A percentile compares a stretch with the other conserved stretches of the same genome.
Conservation (phyloP, 2,888 invertebrate species). For the Marronus borbonicus region DNA sequence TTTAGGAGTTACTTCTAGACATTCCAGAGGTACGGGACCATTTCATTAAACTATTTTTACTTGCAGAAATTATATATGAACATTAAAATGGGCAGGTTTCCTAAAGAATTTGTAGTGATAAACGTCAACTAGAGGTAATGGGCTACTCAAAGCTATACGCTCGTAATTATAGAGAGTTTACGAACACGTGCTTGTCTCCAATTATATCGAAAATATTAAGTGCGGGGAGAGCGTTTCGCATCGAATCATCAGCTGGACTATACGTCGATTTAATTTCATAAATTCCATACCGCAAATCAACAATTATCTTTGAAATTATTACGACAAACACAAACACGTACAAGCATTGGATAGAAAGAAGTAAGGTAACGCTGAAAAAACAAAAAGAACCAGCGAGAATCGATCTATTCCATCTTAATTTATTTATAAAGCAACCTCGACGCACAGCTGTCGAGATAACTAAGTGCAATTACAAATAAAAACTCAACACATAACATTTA, state of each 20-base stretch:
- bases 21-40: not conserved
- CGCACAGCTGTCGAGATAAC: constrained; percentile 38
- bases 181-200: constrained; percentile 1
- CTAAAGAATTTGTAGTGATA: constrained; percentile 3
- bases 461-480: constrained; percentile 46
- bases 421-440: constrained; percentile 38
- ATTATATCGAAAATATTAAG: constrained; percentile 10
- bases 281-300: constrained; percentile 6
- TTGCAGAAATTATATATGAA: not conserved
- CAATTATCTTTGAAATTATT: constrained; percentile 37
- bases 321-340: not conserved
- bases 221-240: not conserved
- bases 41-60: not conserved
- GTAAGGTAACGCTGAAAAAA: not conserved
- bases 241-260: constrained; percentile 9
- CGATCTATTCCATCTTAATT: constrained; percentile 42
- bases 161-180: constrained; percentile 26
- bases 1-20: not conserved
- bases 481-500: constrained; percentile 29
- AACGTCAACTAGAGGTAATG: not conserved
- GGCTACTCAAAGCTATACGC: not conserved
- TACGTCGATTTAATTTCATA: constrained; percentile 19
- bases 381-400: constrained; percentile 13
- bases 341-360: not conserved
- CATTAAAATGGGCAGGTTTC: not conserved